phyloP scores from a whole-genome alignment of 1,140 invertebrate genomes.

The Cyclina sinensis region DNA sequence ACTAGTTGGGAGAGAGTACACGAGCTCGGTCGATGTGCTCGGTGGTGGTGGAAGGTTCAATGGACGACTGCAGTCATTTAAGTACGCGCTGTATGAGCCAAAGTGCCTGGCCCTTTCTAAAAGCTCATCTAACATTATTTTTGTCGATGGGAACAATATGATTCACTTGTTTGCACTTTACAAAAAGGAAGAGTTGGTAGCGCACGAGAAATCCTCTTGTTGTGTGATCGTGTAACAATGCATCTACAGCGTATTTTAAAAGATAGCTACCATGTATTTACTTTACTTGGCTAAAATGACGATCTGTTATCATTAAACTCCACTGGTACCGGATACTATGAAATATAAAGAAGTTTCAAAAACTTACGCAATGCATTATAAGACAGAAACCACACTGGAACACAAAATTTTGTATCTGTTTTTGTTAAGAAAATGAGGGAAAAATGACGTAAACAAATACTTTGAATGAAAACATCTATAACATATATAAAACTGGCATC shows the following conservation, averaged over 20 bases:
- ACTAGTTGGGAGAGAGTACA: slow-evolving; percentile 36
- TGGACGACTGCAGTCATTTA: slow-evolving; percentile 35
- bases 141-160: slow-evolving; percentile 52
- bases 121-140: background rate
- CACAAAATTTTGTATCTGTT: no score
- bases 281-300: no score
- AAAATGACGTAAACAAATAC: no score
- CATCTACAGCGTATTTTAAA: background rate
- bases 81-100: slow-evolving; percentile 29
- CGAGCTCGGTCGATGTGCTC: slow-evolving; percentile 40
- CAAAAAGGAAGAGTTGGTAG: background rate
- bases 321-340: no score
- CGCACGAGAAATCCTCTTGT: background rate
- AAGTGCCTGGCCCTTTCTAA: background rate
- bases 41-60: slow-evolving; percentile 4
- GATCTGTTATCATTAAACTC: no score
- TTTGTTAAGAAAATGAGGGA: no score
- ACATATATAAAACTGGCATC: no score
- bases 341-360: no score
- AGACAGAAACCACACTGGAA: no score
- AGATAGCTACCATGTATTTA: no score
- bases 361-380: no score
- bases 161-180: slow-evolving; percentile 29
- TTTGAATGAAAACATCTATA: no score
- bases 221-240: background rate